These are phyloP conservation scores for Stenodera caucasica DNA, from an alignment of 2,888 invertebrate species.

Conservation along the genomic window DNA sequence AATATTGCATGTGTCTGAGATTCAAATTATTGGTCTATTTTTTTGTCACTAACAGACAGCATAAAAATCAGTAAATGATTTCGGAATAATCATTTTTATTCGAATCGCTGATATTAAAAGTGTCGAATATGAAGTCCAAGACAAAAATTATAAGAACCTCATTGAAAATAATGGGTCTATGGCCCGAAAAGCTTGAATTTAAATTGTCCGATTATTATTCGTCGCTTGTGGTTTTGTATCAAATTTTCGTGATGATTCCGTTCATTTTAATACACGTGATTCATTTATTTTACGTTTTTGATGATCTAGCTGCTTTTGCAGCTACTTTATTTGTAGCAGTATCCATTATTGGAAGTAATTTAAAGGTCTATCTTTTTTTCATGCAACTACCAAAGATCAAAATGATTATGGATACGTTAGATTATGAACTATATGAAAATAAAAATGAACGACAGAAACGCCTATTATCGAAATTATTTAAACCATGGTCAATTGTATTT, in stretches of 20 bases:
- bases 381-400: conserved; percentile 14
- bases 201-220: background rate
- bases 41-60: too few species aligned
- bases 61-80: too few species aligned
- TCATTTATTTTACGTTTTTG: conserved; percentile 2
- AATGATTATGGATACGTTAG: conserved; percentile 10
- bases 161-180: background rate
- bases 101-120: too few species aligned
- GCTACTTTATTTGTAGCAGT: background rate
- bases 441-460: conserved; percentile 18
- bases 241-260: background rate
- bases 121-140: too few species aligned
- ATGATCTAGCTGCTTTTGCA: conserved; percentile 11
- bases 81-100: too few species aligned
- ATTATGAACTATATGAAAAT: conserved; percentile 27
- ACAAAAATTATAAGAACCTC: too few species aligned
- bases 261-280: background rate
- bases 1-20: too few species aligned
- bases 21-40: too few species aligned
- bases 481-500: conserved; percentile 18
- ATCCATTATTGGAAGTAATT: background rate
- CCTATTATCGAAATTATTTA: conserved; percentile 13
- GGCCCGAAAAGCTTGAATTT: background rate
- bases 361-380: conserved; percentile 9
- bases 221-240: background rate